phyloP scores from a whole-genome alignment of 2,113 vertebrate genomes.

The Triplophysa tibetana region DNA sequence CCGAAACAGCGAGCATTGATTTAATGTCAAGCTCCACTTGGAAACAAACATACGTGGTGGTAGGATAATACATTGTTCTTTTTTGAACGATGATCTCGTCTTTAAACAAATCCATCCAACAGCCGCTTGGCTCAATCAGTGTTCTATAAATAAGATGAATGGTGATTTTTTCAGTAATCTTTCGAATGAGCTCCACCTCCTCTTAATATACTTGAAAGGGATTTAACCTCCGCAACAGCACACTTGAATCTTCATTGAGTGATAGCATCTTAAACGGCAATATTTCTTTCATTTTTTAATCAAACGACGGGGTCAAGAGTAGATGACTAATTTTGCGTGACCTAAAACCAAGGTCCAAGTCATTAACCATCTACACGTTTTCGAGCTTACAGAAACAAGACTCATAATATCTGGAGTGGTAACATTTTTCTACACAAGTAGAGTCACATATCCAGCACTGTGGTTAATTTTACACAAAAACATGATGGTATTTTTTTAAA shows the following conservation, averaged over 20 bases:
- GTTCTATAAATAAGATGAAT: constrained; percentile 12
- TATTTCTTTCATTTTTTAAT: too few relatives aligned
- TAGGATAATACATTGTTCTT: constrained; percentile 26
- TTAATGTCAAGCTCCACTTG: background rate
- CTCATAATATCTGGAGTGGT: constrained; percentile 5
- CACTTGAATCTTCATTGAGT: too few relatives aligned
- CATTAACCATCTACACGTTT: too few relatives aligned
- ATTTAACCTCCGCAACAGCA: background rate
- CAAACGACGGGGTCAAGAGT: too few relatives aligned
- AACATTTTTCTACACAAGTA: constrained; percentile 21
- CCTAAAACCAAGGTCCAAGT: too few relatives aligned
- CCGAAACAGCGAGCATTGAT: constrained; percentile 13
- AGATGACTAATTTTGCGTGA: too few relatives aligned
- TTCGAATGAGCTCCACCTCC: background rate
- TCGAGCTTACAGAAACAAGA: too few relatives aligned
- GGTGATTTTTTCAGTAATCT: constrained; percentile 21
- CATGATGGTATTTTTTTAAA: background rate
- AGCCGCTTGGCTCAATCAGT: background rate
- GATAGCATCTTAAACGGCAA: too few relatives aligned
- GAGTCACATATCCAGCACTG: background rate
- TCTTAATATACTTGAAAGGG: background rate
- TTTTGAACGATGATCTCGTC: constrained; percentile 25
- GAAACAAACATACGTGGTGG: constrained; percentile 34
- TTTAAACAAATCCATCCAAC: background rate
- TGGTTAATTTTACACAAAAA: background rate